Evolutionary conservation across 2,797 vertebrate species (phyloP).

Genomic region (Hoplostethus atlanticus): DNA sequence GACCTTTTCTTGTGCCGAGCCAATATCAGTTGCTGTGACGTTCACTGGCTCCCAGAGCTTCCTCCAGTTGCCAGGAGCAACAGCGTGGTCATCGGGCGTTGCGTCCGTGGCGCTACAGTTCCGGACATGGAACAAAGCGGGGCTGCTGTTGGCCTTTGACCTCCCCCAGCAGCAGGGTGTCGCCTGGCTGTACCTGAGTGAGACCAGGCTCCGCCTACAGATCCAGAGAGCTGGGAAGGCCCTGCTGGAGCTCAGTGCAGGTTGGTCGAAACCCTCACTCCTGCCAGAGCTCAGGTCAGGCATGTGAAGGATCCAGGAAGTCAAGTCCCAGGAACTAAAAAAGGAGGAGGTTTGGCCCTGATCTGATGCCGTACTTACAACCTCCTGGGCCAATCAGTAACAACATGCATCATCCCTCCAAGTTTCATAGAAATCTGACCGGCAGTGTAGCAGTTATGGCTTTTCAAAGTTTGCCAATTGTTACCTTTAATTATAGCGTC

Average conservation of each 20-base stretch:
- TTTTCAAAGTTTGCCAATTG: no score
- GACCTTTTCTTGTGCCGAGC: conserved; percentile 90
- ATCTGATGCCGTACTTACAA: no score
- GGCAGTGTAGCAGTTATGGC: no score
- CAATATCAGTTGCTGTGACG: conserved; percentile 88
- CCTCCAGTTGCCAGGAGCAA: conserved; percentile 80
- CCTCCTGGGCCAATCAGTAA: no score
- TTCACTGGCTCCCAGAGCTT: conserved; percentile 89
- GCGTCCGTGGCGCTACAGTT: conserved; percentile 88
- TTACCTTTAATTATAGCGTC: no score
- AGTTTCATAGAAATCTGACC: no score
- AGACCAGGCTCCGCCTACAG: conserved; percentile 86
- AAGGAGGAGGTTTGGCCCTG: no score
- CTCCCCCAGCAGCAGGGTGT: conserved; percentile 77
- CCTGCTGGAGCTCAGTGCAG: conserved; percentile 85
- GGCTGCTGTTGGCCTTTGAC: conserved; percentile 88
- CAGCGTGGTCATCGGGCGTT: conserved; percentile 46
- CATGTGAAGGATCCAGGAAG: no score
- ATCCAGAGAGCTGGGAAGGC: conserved; percentile 86
- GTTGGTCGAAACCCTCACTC: conserved; percentile 70
- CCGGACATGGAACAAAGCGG: conserved; percentile 92
- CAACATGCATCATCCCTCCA: no score
- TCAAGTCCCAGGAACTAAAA: no score
- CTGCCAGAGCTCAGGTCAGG: no score
- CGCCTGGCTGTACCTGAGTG: conserved; percentile 87